Conservation (phyloP, 2,888 invertebrate genomes). For the Bembecia ichneumoniformis region DNA sequence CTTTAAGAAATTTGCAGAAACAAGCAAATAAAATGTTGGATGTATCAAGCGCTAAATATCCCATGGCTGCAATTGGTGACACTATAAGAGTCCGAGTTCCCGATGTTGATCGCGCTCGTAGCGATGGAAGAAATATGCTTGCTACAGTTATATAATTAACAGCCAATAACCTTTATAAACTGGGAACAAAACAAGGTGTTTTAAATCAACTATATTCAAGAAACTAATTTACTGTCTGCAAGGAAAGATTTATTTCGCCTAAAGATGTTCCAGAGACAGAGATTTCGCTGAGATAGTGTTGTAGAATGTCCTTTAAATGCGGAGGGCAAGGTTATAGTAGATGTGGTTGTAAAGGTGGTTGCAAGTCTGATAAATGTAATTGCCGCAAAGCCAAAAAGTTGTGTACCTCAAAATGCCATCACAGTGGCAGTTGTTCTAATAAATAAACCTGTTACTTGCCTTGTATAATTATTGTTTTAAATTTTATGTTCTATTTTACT, state of each 20-base stretch:
- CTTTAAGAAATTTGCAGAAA: neutral
- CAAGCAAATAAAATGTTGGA: constrained; percentile 4
- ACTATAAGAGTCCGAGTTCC: constrained; percentile 5
- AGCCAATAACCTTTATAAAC: constrained; percentile 3
- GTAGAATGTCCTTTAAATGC: neutral
- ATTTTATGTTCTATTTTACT: too few relatives aligned
- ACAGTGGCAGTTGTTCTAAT: neutral
- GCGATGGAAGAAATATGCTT: neutral
- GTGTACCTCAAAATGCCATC: neutral
- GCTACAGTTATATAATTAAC: constrained; percentile 3
- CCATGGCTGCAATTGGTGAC: constrained; percentile 2
- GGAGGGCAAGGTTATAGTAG: neutral
- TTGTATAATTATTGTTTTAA: too few relatives aligned
- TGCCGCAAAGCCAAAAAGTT: neutral
- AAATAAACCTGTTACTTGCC: neutral
- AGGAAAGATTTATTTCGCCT: constrained; percentile 1
- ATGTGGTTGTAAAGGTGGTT: neutral
- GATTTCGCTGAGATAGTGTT: neutral
- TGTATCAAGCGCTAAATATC: constrained; percentile 5
- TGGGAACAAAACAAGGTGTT: constrained; percentile 9
- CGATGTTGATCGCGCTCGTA: constrained; percentile 6
- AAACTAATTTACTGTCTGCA: constrained; percentile 7
- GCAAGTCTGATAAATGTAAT: neutral
- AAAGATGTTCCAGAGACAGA: neutral
- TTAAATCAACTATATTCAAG: constrained; percentile 9